These are phyloP conservation scores for Megalops cyprinoides DNA, from an alignment of 2,797 vertebrate species.

Conservation along the genomic window DNA sequence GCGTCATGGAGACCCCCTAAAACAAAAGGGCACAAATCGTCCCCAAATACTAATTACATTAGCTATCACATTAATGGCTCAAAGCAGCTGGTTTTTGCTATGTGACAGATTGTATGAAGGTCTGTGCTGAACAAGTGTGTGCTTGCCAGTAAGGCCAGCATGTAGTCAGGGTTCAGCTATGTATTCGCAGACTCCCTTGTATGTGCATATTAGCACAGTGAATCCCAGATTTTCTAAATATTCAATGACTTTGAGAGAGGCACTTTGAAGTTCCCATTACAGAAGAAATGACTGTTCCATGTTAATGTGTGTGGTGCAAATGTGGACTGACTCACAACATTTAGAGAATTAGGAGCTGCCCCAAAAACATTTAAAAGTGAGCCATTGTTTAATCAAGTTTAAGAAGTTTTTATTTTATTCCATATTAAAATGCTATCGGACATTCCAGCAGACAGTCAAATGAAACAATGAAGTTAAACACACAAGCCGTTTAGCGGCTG, in stretches of 20 bases:
- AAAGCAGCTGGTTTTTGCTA: not conserved
- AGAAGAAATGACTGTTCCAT: not conserved
- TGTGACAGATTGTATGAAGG: constrained; percentile 1
- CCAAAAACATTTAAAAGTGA: constrained; percentile 55
- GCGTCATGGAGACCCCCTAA: not conserved
- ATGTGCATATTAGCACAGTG: not conserved
- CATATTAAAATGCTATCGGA: constrained; percentile 21
- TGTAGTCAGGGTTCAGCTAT: not conserved
- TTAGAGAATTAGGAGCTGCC: constrained; percentile 17
- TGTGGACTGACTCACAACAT: constrained; percentile 40
- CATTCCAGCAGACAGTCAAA: constrained; percentile 51
- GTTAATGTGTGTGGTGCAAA: constrained; percentile 15
- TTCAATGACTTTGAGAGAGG: not conserved
- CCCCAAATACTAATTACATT: not conserved
- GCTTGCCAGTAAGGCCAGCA: not conserved
- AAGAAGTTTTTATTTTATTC: constrained; percentile 28
- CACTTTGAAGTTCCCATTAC: not conserved
- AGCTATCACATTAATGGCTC: not conserved
- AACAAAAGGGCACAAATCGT: not conserved
- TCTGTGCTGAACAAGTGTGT: not conserved
- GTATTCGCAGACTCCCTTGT: not conserved
- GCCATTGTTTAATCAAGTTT: constrained; percentile 55
- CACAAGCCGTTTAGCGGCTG: constrained; percentile 41
- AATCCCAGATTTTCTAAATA: not conserved
- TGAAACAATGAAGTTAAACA: constrained; percentile 46